These are phyloP conservation scores for Geopemphigus sp. DNA, from an alignment of 1,140 invertebrate genomes.

Conservation along the genomic window DNA sequence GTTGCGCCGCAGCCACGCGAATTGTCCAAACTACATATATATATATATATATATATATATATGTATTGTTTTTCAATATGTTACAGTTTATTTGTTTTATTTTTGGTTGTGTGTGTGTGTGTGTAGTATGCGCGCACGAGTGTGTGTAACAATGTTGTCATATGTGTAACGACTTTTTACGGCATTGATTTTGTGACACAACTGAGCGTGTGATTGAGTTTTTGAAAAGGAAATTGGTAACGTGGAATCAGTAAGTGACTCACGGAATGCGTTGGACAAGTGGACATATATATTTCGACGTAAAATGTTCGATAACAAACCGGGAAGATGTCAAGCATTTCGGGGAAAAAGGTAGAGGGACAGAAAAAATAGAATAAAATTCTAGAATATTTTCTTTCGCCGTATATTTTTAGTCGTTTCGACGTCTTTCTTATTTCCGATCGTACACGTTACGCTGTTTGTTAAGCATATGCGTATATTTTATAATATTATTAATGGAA, in stretches of 20 bases:
- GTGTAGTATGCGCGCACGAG: no score
- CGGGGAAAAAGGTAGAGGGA: background rate
- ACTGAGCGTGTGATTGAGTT: background rate
- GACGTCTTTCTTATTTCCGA: background rate
- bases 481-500: no score
- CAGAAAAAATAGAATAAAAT: background rate
- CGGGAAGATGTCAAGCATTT: background rate
- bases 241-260: no score
- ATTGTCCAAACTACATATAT: background rate
- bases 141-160: background rate
- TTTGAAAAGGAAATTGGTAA: constrained; percentile 5
- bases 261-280: no score
- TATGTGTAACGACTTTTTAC: background rate
- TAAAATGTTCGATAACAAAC: constrained; percentile 3
- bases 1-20: background rate
- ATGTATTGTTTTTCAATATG: constrained; percentile 5
- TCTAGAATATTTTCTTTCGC: background rate
- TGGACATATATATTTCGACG: background rate
- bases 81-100: background rate
- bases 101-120: background rate
- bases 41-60: no score
- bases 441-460: background rate
- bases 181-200: background rate
- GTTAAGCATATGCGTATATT: no score
- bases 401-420: background rate